A percentile compares a stretch with the other conserved stretches of the same genome.
Evolutionary conservation across 2,113 vertebrate species (phyloP).

Genomic region (Triplophysa siluroides): DNA sequence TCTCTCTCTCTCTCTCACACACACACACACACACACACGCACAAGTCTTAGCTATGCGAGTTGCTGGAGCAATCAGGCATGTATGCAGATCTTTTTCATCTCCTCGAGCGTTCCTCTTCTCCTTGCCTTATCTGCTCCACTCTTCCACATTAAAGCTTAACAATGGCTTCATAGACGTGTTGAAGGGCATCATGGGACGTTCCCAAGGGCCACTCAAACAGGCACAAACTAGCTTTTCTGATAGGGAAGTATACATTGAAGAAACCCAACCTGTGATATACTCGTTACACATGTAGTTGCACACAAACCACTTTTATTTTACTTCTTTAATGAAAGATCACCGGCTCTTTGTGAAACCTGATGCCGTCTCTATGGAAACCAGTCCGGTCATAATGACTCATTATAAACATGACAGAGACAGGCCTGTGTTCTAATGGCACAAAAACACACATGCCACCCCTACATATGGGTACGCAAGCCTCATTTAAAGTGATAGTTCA

Average conservation of each 20-base stretch:
- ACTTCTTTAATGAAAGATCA: neutral
- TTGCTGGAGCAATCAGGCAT: conserved; percentile 49
- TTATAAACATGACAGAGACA: conserved; percentile 23
- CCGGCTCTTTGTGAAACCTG: conserved; percentile 28
- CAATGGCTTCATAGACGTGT: conserved; percentile 49
- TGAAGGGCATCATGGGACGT: conserved; percentile 32
- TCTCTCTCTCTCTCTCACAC: neutral
- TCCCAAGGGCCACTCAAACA: conserved; percentile 52
- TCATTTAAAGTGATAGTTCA: neutral
- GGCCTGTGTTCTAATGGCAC: conserved; percentile 20
- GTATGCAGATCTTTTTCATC: conserved; percentile 37
- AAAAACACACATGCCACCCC: conserved; percentile 5
- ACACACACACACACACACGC: conserved; percentile 66
- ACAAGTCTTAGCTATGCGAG: conserved; percentile 36
- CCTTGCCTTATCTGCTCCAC: conserved; percentile 31
- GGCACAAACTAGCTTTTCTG: neutral
- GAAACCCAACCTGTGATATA: neutral
- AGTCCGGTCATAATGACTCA: conserved; percentile 24
- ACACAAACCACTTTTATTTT: neutral
- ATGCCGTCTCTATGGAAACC: conserved; percentile 18
- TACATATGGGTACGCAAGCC: neutral
- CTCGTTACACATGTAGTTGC: neutral
- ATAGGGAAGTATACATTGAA: neutral
- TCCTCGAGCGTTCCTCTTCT: conserved; percentile 31
- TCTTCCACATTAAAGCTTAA: conserved; percentile 49